Percentiles rank a stretch among this genome's conserved stretches.
Conservation (phyloP, 2,797 vertebrate species). For the Pseudopleuronectes americanus region DNA sequence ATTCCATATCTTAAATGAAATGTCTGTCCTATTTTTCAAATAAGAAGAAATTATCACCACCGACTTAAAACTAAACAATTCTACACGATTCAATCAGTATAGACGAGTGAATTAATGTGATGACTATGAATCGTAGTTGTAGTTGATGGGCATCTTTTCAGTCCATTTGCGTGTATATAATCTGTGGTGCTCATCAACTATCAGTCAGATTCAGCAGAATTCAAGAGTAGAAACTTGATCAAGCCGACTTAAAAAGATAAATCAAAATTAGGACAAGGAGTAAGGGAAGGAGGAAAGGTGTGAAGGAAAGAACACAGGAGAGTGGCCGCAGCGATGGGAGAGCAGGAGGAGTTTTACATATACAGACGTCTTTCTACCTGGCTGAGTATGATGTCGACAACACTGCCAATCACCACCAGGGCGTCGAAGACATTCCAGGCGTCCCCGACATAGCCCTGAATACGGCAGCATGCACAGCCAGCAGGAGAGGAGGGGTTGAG, state of each 20-base stretch:
- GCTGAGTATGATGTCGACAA: conserved; percentile 99
- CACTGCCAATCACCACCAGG: conserved; percentile 99
- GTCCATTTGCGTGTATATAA: conserved; percentile 1
- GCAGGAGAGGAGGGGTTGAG: conserved; percentile 32
- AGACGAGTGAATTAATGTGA: neutral
- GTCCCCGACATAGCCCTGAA: conserved; percentile 98
- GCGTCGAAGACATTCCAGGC: conserved; percentile 99
- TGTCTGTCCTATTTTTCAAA: neutral
- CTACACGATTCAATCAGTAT: neutral
- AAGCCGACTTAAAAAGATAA: neutral
- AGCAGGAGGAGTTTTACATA: conserved; percentile 74
- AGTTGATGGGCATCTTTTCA: neutral
- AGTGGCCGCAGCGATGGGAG: conserved; percentile 31
- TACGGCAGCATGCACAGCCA: conserved; percentile 86
- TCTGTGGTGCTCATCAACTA: conserved; percentile 31
- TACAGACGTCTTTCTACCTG: conserved; percentile 88
- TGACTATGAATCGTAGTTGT: too few species aligned
- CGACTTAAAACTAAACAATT: conserved; percentile 17
- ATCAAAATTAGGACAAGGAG: conserved; percentile 34
- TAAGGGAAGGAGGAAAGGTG: conserved; percentile 32
- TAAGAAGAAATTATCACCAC: conserved; percentile 13
- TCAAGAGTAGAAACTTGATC: conserved; percentile 18
- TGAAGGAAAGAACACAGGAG: conserved; percentile 31
- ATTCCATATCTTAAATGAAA: neutral
- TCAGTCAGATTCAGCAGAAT: conserved; percentile 17